Conservation (phyloP, 2,888 invertebrate genomes). For the Chrysolina americana region DNA sequence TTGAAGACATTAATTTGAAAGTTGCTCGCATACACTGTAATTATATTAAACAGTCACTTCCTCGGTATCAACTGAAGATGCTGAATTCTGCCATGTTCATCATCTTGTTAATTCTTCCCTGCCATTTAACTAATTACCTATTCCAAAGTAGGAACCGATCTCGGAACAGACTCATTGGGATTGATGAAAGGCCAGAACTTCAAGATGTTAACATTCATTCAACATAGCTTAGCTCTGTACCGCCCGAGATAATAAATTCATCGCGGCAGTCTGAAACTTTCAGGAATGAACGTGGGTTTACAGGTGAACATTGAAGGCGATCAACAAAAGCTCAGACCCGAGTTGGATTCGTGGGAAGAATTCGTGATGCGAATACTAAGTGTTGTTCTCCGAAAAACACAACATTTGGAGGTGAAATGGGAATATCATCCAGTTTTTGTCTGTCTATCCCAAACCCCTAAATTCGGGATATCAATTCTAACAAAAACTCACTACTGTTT, state of each 20-base stretch:
- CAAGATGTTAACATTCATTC: constrained; percentile 20
- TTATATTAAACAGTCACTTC: too few relatives aligned
- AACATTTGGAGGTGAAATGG: neutral
- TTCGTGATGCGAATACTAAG: neutral
- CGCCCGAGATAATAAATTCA: constrained; percentile 9
- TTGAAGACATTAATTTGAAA: too few relatives aligned
- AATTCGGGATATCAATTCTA: too few relatives aligned
- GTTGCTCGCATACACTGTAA: too few relatives aligned
- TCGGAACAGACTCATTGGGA: constrained; percentile 11
- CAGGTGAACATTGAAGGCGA: constrained; percentile 21
- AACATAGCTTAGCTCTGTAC: constrained; percentile 2
- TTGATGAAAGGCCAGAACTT: constrained; percentile 10
- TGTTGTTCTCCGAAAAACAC: constrained; percentile 3
- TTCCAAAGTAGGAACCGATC: neutral
- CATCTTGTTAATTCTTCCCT: neutral
- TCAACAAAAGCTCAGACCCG: constrained; percentile 20
- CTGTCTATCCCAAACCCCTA: neutral
- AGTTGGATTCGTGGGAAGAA: constrained; percentile 10
- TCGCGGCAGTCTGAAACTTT: constrained; percentile 17
- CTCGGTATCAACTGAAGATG: too few relatives aligned
- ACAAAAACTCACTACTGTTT: too few relatives aligned
- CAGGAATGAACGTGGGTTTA: constrained; percentile 18
- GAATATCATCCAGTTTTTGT: neutral
- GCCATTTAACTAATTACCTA: neutral
- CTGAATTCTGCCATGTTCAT: neutral